Evolutionary conservation across 2,888 invertebrate genomes (phyloP).

Genomic region (Pyrrhosoma nymphula): DNA sequence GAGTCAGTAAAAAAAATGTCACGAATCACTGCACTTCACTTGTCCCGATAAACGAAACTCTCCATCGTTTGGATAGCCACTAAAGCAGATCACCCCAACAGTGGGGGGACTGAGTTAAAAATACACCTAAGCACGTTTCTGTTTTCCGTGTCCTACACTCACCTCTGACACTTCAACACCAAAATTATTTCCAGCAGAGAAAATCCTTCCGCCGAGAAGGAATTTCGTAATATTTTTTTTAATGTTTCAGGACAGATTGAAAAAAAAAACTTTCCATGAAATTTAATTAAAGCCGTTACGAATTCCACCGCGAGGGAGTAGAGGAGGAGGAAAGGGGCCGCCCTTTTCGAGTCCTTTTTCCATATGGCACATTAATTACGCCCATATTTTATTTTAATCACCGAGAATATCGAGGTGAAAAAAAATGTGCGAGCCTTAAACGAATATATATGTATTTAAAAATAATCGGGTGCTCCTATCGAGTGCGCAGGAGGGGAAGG

Average conservation of each 20-base stretch:
- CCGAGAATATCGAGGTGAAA: background rate
- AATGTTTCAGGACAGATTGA: background rate
- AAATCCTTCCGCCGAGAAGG: background rate
- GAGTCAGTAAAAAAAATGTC: no score
- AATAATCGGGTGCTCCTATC: background rate
- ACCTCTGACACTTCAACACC: background rate
- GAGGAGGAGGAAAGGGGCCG: background rate
- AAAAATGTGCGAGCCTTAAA: background rate
- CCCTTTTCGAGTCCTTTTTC: background rate
- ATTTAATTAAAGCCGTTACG: background rate
- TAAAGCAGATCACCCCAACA: no score
- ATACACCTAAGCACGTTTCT: background rate
- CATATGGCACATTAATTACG: background rate
- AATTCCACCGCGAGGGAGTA: background rate
- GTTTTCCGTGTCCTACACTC: background rate
- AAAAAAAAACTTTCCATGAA: background rate
- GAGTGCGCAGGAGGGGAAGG: background rate
- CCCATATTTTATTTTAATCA: constrained; percentile 3
- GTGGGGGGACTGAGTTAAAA: no score
- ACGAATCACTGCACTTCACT: no score
- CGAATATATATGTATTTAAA: background rate
- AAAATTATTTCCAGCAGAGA: background rate
- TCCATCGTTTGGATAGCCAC: no score
- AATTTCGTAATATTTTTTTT: background rate
- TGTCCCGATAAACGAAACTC: no score